Percentiles rank a stretch among this genome's conserved stretches.
Evolutionary conservation across 2,113 vertebrate species (phyloP).

Genomic region (Aldabrachelys gigantea): DNA sequence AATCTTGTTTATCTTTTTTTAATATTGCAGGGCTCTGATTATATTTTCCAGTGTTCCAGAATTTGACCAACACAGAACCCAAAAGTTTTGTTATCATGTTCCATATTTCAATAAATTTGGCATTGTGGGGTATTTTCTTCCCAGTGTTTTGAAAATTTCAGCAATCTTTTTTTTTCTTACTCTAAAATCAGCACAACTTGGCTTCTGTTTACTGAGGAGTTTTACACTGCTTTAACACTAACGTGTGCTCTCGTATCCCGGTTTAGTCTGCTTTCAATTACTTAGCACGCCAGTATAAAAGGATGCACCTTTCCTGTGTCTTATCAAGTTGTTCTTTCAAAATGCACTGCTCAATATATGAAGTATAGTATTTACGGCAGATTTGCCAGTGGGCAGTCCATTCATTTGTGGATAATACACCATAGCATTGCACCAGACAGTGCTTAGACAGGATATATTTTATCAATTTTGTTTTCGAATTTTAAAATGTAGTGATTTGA

Average conservation of each 20-base stretch:
- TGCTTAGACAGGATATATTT: background rate
- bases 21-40: conserved; percentile 56
- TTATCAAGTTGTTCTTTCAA: conserved; percentile 37
- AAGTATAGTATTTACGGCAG: conserved; percentile 10
- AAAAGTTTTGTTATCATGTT: conserved; percentile 61
- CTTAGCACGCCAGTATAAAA: conserved; percentile 45
- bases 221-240: conserved; percentile 56
- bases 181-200: conserved; percentile 52
- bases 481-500: background rate
- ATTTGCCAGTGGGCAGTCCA: conserved; percentile 8
- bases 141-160: conserved; percentile 75
- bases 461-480: background rate
- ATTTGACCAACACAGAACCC: conserved; percentile 60
- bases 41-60: conserved; percentile 65
- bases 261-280: conserved; percentile 58
- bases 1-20: background rate
- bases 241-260: conserved; percentile 54
- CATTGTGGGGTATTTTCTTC: conserved; percentile 71
- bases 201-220: conserved; percentile 72
- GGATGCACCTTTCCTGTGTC: conserved; percentile 63
- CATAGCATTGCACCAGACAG: background rate
- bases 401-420: background rate
- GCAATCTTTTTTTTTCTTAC: conserved; percentile 65
- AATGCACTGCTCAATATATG: conserved; percentile 24
- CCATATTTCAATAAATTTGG: conserved; percentile 64